These are phyloP conservation scores for Spodoptera frugiperda DNA, from an alignment of 1,140 invertebrate genomes.

Conservation along the genomic window DNA sequence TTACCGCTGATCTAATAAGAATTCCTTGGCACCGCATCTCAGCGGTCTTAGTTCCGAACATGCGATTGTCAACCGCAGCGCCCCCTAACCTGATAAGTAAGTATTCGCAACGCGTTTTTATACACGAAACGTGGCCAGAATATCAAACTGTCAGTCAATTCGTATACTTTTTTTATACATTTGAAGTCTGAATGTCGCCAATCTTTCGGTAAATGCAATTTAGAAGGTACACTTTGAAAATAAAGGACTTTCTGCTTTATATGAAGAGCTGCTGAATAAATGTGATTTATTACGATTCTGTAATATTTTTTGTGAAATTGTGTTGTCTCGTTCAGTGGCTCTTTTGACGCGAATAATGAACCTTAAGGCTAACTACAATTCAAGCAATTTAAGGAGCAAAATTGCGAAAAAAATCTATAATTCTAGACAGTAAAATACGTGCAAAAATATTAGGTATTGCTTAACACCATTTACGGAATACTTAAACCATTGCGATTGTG, in stretches of 20 bases:
- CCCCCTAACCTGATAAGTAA: background rate
- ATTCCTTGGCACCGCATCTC: slow-evolving; percentile 1
- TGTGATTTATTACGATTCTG: slow-evolving; percentile 27
- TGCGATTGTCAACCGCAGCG: slow-evolving; percentile 9
- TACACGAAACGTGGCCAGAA: slow-evolving; percentile 8
- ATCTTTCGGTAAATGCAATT: slow-evolving; percentile 24
- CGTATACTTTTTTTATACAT: slow-evolving; percentile 5
- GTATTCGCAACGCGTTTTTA: slow-evolving; percentile 32
- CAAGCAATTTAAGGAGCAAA: too few species aligned
- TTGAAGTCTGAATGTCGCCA: slow-evolving; percentile 24
- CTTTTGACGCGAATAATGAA: slow-evolving; percentile 1
- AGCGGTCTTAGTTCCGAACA: slow-evolving; percentile 10
- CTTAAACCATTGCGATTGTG: too few species aligned
- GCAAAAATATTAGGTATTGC: too few species aligned
- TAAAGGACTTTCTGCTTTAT: slow-evolving; percentile 25
- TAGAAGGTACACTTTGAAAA: slow-evolving; percentile 10
- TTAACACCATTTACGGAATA: too few species aligned
- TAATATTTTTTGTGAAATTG: background rate
- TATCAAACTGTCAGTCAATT: background rate
- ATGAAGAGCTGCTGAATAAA: background rate
- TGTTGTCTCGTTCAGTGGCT: background rate
- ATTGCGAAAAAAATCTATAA: too few species aligned
- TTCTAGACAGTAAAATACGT: too few species aligned
- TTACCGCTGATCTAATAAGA: slow-evolving; percentile 4
- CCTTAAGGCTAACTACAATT: too few species aligned